Percentiles rank a stretch among this genome's conserved stretches.
Conservation (phyloP, 2,888 invertebrate species). For the Nipponacmea schrenckii region DNA sequence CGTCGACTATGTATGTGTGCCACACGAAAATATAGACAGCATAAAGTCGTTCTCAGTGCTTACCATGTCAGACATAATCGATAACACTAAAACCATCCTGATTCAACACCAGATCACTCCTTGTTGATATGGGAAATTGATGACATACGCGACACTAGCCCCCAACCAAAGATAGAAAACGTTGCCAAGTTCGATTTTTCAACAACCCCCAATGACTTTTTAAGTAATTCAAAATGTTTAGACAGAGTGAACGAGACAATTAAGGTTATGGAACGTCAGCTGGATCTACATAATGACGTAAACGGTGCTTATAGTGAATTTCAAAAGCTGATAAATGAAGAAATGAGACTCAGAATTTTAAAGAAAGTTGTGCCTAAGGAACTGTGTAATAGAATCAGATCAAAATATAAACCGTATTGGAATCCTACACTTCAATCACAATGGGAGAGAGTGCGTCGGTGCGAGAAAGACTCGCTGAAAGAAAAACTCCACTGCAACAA, state of each 20-base stretch:
- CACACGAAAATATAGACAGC: neutral
- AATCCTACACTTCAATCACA: neutral
- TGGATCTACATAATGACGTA: neutral
- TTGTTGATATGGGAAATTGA: neutral
- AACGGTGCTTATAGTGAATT: neutral
- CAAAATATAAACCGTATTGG: neutral
- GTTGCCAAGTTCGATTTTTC: neutral
- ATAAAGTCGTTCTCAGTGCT: conserved; percentile 1
- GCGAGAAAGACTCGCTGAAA: neutral
- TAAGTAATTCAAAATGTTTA: neutral
- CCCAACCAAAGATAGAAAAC: neutral
- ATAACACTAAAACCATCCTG: neutral
- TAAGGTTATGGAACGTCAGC: neutral
- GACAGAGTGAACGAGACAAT: neutral
- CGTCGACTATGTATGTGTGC: conserved; percentile 1
- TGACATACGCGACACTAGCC: neutral
- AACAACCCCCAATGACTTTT: neutral
- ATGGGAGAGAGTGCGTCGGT: neutral
- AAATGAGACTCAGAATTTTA: neutral
- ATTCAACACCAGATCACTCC: neutral
- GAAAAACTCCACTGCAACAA: neutral
- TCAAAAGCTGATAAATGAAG: neutral
- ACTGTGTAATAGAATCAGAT: neutral
- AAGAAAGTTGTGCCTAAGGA: neutral
- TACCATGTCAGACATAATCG: neutral